Evolutionary conservation across 2,797 vertebrate genomes (phyloP), one percentile per base, ranked within the genome.

Genomic region (Echiichthys vipera): DNA sequence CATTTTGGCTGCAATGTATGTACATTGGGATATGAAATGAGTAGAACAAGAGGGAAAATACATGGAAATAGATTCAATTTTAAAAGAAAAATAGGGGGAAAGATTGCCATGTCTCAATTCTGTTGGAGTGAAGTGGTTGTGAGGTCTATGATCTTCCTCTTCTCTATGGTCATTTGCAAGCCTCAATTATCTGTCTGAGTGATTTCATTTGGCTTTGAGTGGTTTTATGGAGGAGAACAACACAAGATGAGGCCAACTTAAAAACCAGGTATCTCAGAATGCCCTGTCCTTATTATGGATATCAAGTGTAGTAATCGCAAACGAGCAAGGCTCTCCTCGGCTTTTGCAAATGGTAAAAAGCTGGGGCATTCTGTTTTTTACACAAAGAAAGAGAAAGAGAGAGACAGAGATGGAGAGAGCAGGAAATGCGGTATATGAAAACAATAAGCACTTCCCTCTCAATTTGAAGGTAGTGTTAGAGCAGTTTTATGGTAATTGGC

Each of bases 141-240:
- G 61, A 75, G 77, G 72, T 87, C 84, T 86, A 56, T 87, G 82
- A 88, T 86, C 75, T 77, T 71, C 65, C 66, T 18, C 32, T 67
- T 86, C 47, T 65, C 77, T 83, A 59, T 83, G 79, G 80, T 84
- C 79, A 88, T 91, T 91, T 85, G 70, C 78, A 76, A 88, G 77
- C 71, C 77, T 82, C 80, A 84, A 82, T 87, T 86, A 84, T 86
- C 79, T 78, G 86, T 69, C 32, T 65, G 77, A 87, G 84, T 89
- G 80, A 89, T 89, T 84, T 90, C 66, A 89, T 91, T 90, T 85
- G 70, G 78, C 57, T 75, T 78, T 22, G 53, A 90, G 89, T 86
- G 84, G 71, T 69, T 91, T 72, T 46, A 63, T n/a, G 86, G 78
- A 84, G 79, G 75, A 80, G 75, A 83, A 71, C 55, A 85, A 85